A percentile compares a stretch with the other conserved stretches of the same genome.
phyloP scores from a whole-genome alignment of 2,113 vertebrate species.

The Hippocampus abdominalis region DNA sequence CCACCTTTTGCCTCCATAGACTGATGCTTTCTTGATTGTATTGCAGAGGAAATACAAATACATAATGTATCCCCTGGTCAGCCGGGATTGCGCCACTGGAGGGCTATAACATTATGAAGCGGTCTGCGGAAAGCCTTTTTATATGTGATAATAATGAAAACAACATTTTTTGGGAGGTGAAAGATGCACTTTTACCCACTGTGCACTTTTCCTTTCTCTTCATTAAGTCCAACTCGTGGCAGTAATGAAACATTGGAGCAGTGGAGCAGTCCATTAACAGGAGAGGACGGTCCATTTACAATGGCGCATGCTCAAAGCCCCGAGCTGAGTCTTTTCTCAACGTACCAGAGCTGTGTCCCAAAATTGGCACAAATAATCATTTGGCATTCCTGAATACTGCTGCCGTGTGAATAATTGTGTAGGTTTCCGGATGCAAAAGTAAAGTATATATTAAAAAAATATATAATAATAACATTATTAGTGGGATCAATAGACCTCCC shows the following conservation, averaged over 20 bases:
- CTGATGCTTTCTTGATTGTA: conserved; percentile 20
- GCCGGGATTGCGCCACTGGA: conserved; percentile 11
- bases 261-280: conserved; percentile 30
- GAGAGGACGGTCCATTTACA: conserved; percentile 34
- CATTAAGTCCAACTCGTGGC: conserved; percentile 21
- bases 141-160: conserved; percentile 14
- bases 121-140: conserved; percentile 7
- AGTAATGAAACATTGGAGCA: conserved; percentile 40
- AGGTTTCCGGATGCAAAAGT: neutral
- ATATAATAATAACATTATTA: neutral
- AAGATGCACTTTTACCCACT: conserved; percentile 21
- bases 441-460: neutral
- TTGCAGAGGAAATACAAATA: conserved; percentile 2
- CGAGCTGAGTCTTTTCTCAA: conserved; percentile 19
- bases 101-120: conserved; percentile 10
- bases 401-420: neutral
- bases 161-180: conserved; percentile 7
- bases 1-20: conserved; percentile 20
- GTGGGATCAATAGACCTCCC: conserved; percentile 1
- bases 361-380: conserved; percentile 16
- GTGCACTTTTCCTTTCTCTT: conserved; percentile 28
- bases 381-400: neutral
- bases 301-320: conserved; percentile 28
- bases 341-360: conserved; percentile 19
- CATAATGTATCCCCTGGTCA: neutral